Base-by-base conservation (phyloP, 2,113 vertebrate genomes). In the Oophaga pumilio region DNA sequence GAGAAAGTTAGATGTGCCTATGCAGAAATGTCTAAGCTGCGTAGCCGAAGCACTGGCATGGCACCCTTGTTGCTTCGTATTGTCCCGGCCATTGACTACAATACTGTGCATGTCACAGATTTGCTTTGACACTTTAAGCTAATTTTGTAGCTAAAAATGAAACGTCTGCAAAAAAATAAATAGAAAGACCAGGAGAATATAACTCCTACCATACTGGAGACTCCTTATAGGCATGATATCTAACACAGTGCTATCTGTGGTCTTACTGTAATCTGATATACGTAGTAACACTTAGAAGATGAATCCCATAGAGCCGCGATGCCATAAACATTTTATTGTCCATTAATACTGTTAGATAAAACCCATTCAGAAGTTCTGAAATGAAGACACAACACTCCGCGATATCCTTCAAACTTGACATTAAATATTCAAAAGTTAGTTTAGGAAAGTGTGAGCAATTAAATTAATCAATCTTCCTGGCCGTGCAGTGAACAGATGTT, bases 381-480 rank as follows among this genome's bases (percentile, higher is more conserved):
- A 93, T 76, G 59, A 87, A 94, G 92, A 92, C 92, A 85, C 17
- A 0, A 90, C 87, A 91, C 92, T 89, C 78, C 89, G 90, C 92
- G 94, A 96, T 96, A 97, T 95, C 95, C 95, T 97, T 97, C 96
- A 96, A 96, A 95, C 92, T 94, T 96, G 96, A 96, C 96, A 96
- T 97, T 97, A 97, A 95, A 94, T 95, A 97, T 98, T 97, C 97
- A 96, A 95, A 97, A 96, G 95, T 96, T 95, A 96, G 95, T 95
- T 95, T 96, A 97, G 96, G 94, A 97, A 97, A 97, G 95, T 95
- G 95, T 93, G 91, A 93, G 95, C 97, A 97, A 97, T 99, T 98
- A 99, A 98, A 97, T 96, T 95, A 96, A 98, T 98, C 97, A 97
- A 97, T 99, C 97, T 97, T 97, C 93, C 92, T 95, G 94, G 94